These are phyloP conservation scores for Aphidius colemani DNA, from an alignment of 2,888 invertebrate species.

Conservation along the genomic window DNA sequence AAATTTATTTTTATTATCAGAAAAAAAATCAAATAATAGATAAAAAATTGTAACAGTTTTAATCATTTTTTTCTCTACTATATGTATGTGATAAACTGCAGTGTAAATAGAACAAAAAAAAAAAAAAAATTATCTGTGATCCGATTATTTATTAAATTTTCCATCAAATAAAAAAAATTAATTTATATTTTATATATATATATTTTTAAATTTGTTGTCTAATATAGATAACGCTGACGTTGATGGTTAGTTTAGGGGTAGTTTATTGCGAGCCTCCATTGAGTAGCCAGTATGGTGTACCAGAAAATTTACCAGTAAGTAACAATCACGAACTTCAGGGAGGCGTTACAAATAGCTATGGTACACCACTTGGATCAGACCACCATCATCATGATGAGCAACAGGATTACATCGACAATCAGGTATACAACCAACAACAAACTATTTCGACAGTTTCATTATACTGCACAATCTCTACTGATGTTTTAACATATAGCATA, in stretches of 20 bases:
- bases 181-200: too few relatives aligned
- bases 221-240: conserved; percentile 39
- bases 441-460: conserved; percentile 18
- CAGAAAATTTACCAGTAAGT: conserved; percentile 49
- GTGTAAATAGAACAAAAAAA: too few relatives aligned
- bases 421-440: conserved; percentile 40
- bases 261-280: conserved; percentile 47
- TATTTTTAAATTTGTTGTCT: conserved; percentile 6
- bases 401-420: conserved; percentile 56
- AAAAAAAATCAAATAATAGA: too few relatives aligned
- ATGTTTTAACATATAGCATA: too few relatives aligned
- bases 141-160: too few relatives aligned
- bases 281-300: conserved; percentile 54
- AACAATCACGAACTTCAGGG: conserved; percentile 34
- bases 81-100: neutral
- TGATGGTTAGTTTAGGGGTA: conserved; percentile 44
- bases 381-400: conserved; percentile 44
- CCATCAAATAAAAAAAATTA: too few relatives aligned
- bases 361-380: conserved; percentile 42
- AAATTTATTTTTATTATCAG: too few relatives aligned
- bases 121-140: too few relatives aligned
- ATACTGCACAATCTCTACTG: neutral
- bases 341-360: conserved; percentile 48
- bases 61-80: neutral
- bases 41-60: neutral